Percentiles rank a stretch among this genome's conserved stretches.
Conservation (phyloP, 2,888 invertebrate species). For the Spicauda simplicius region DNA sequence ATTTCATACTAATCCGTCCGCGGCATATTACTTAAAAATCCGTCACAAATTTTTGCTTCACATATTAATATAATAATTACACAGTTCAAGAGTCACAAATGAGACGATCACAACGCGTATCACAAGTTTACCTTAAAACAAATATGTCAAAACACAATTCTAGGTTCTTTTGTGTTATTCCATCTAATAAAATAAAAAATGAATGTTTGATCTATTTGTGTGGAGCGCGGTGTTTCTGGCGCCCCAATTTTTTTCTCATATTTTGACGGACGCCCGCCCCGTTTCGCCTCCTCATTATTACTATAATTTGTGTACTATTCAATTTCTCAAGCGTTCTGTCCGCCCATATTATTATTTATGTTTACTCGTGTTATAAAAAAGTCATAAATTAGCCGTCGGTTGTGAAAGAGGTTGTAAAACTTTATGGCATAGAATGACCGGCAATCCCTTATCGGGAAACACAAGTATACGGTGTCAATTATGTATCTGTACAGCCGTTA, state of each 20-base stretch:
- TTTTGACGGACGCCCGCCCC: slow-evolving; percentile 52
- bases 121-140: not conserved
- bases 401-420: slow-evolving; percentile 35
- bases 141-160: slow-evolving; percentile 17
- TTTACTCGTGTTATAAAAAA: slow-evolving; percentile 44
- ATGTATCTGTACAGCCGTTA: not conserved
- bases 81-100: no score
- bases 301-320: slow-evolving; percentile 62
- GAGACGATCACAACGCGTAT: not conserved
- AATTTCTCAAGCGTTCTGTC: slow-evolving; percentile 51
- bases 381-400: slow-evolving; percentile 32
- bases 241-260: slow-evolving; percentile 34
- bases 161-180: not conserved
- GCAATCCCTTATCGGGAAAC: slow-evolving; percentile 14
- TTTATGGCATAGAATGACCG: slow-evolving; percentile 24
- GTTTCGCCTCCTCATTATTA: slow-evolving; percentile 64
- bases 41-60: no score
- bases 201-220: slow-evolving; percentile 25
- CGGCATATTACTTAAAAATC: no score
- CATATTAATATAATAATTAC: no score
- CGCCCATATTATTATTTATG: slow-evolving; percentile 58
- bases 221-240: slow-evolving; percentile 9
- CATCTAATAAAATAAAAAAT: not conserved
- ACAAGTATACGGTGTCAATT: slow-evolving; percentile 24
- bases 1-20: no score